These are phyloP conservation scores for sheep (Ovis aries) DNA, from an alignment of 2,113 vertebrate genomes.

Conservation along the genomic window ARS-UI_Ramb_v3.0 NC_056065.1:58861501-58862000, in stretches of 20 bases:
- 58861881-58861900: neutral
- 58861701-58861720: neutral
- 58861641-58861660: neutral
- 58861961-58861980: neutral
- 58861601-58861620: neutral
- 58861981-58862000: neutral
- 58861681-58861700: neutral
- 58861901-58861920: neutral
- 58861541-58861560: neutral
- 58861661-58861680: neutral
- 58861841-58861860: conserved; percentile 19
- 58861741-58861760: neutral
- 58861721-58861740: neutral
- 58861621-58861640: neutral
- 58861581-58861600: neutral
- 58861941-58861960: conserved; percentile 17
- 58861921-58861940: neutral
- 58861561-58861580: neutral
- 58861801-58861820: neutral
- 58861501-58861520: neutral
- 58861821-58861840: neutral
- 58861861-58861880: conserved; percentile 1
- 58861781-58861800: neutral
- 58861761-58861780: neutral
- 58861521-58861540: neutral